A percentile compares a stretch with the other conserved stretches of the same genome.
Conservation (phyloP, 2,888 invertebrate species). For the Ischnura elegans region DNA sequence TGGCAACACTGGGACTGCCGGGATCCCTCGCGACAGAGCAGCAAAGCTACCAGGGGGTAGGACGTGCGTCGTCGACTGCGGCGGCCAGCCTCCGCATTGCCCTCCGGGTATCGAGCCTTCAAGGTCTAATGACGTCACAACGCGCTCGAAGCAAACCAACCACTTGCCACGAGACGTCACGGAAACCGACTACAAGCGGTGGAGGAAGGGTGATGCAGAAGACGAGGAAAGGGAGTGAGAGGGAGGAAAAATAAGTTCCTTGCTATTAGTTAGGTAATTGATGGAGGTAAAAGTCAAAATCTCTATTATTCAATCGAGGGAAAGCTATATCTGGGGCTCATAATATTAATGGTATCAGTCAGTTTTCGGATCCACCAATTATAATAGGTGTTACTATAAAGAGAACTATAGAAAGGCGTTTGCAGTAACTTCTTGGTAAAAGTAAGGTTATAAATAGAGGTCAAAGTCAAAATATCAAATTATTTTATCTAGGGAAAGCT, state of each 20-base stretch:
- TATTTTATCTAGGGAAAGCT: neutral
- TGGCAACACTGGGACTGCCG: slow-evolving; percentile 15
- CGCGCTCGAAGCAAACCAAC: slow-evolving; percentile 26
- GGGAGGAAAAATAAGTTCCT: neutral
- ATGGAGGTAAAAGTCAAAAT: no score
- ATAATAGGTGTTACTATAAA: no score
- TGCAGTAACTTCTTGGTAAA: no score
- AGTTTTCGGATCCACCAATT: no score
- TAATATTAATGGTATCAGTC: no score
- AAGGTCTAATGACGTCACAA: slow-evolving; percentile 61
- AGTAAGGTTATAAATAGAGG: no score
- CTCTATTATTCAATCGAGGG: no score
- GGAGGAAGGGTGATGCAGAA: neutral
- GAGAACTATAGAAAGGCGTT: no score
- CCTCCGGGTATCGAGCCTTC: slow-evolving; percentile 50
- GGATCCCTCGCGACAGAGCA: neutral
- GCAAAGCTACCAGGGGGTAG: neutral
- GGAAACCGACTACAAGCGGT: no score
- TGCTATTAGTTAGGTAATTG: no score
- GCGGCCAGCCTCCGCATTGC: slow-evolving; percentile 60
- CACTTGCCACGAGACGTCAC: slow-evolving; percentile 29
- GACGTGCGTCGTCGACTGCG: neutral
- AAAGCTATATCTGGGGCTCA: no score
- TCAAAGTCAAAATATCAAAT: neutral
- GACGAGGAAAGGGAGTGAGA: neutral